Evolutionary conservation across 2,113 vertebrate species (phyloP), one percentile per base, ranked within the genome.

Genomic region (Larimichthys crocea): DNA sequence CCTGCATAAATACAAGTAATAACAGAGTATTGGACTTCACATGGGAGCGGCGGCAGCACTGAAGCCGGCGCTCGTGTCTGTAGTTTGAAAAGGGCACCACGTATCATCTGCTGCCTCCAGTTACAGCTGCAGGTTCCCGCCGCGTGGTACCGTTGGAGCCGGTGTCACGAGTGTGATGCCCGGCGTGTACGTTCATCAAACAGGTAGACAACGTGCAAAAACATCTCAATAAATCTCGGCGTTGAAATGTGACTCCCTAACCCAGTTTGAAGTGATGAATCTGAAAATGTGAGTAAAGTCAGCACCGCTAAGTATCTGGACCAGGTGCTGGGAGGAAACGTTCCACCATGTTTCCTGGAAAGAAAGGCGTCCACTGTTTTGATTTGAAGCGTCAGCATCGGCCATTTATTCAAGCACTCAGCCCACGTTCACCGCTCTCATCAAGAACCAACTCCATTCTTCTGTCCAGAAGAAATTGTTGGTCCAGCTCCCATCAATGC

Each of bases 31-130:
- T 49, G 20, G 69, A 24, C 31, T 48, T 44, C 26, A 62, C 29
- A 2, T 0, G 12, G 65, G 61, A 62, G 59, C 44, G 20, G 1
- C 2, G 31, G n/a, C 35, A 66, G 15, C 67, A 6, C 0, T 7
- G 53, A 60, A 40, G 16, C 44, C 9, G 42, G 24, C 24, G 2
- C 12, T 4, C 3, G 10, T 22, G 49, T 46, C 24, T 24, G 24
- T 24, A 24, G 24, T 24, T 24, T 24, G 24, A 24, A 24, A 24
- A 24, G 24, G 24, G 24, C 80, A 83, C n/a, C 10, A 5, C 68
- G 3, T 50, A 24, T 76, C 83, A 59, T 69, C 80, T 26, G 31
- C 70, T 61, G 79, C 10, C 12, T 72, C 74, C 75, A 63, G 59
- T 76, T 73, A 68, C 42, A 2, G 46, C 49, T 3, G 3, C 19